Base-by-base conservation (phyloP, 1,140 invertebrate genomes). In the Elysia chlorotica region DNA sequence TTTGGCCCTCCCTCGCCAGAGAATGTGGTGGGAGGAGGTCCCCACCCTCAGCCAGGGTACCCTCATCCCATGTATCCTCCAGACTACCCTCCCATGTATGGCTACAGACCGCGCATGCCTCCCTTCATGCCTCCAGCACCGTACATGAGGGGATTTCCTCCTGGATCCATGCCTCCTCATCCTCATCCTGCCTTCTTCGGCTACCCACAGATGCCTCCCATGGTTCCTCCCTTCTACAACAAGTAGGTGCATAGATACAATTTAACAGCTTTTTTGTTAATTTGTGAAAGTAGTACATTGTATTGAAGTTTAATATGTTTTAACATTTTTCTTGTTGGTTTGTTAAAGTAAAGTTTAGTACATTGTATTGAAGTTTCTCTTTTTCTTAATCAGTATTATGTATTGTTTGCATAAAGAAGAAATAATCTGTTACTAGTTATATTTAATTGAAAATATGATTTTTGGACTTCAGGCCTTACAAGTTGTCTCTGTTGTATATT, bases 11-110 rank as follows among this genome's bases (percentile, higher is more conserved):
- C 71, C 2, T 69, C 67, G 0, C 71, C 66, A 19, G 38, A 65
- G n/a, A n/a, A n/a, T n/a, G n/a, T n/a, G n/a, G n/a, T n/a, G n/a
- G n/a, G n/a, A n/a, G n/a, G n/a, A 1, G 68, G 61, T 21, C 41
- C 56, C 2, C 65, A 69, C 35, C 36, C 35, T 21, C 73, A 74
- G 2, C 76, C 70, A 3, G 41, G 21, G 28, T 57, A 72, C 38
- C 71, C 73, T 19, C 41, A 31, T 4, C 56, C 54, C 54, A 62
- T 74, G 30, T 76, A 70, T 57, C 74, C 71, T 0, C 69, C 69
- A 25, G 59, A 36, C 5, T 71, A 41, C 30, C 33, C 33, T 41
- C 69, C 36, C 33, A 62, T 59, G 35, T 69, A 59, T 33, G 31
- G 69, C 6, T 71, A 41, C 59, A 61, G 69, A 30, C 69, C 59